Base-by-base conservation (phyloP, 64 coral and sea anemone species). In the Porites lutea region DNA sequence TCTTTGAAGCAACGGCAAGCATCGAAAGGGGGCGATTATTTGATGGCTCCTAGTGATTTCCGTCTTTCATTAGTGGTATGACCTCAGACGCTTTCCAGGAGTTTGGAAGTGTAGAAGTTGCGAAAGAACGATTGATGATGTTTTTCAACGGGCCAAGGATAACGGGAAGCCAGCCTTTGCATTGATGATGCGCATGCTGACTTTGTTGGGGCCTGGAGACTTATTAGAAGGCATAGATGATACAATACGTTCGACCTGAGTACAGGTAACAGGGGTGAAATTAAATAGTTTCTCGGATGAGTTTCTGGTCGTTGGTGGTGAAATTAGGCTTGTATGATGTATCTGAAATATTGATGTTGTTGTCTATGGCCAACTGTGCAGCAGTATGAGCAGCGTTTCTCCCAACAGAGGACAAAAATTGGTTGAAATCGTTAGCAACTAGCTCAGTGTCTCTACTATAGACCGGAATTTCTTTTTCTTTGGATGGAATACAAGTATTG, bases 251-350 rank as follows among this genome's bases (percentile, higher is more conserved):
- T 37, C 27, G 27, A 37, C 1, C 27, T 37, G 27, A 37, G 27
- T 37, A 37, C 27, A 37, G 27, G 27, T 37, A 37, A 37, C 27
- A 37, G 27, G 27, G 27, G 27, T 37, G 27, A n/a, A n/a, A 23
- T 21, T 69, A 54, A 87, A 87, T 13, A 45, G 8, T 12, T 87
- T 66, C 83, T 72, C 83, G 23, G 83, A 27, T n/a, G 83, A 53
- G 7, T 11, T 4, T 13, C 14, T 5, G 13, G 83, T 6, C 49
- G 49, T 55, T 5, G 52, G 13, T 13, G 81, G 68, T 71, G 20
- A 71, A 23, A 71, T n/a, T 23, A 23, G 20, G 2, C 68, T 23
- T 23, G 68, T 71, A n/a, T n/a, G n/a, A n/a, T n/a, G n/a, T n/a
- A 71, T 21, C 20, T 23, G 68, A 71, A 23, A 71, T 71, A 23